Evolutionary conservation across 2,113 vertebrate genomes (phyloP).

Genomic region (Sorex fumeus): DNA sequence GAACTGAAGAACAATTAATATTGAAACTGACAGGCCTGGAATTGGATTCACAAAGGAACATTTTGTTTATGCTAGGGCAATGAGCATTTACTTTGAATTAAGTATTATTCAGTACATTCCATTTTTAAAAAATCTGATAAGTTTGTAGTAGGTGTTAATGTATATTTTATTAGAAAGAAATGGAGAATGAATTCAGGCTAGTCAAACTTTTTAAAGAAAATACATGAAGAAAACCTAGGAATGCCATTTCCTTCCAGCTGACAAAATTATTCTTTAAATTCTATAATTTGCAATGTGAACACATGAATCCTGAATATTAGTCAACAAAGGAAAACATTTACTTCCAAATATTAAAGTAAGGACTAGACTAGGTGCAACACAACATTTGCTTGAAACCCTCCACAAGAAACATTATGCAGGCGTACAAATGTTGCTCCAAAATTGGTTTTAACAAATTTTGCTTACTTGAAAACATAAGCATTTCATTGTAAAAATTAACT

Average conservation of each 20-base stretch:
- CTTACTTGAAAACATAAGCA: neutral
- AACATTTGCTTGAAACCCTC: neutral
- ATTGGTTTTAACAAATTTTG: slow-evolving; percentile 16
- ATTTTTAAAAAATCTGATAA: slow-evolving; percentile 7
- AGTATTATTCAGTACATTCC: neutral
- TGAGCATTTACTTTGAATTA: slow-evolving; percentile 20
- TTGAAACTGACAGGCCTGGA: slow-evolving; percentile 47
- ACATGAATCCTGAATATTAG: slow-evolving; percentile 7
- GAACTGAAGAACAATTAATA: slow-evolving; percentile 26
- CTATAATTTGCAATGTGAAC: slow-evolving; percentile 1
- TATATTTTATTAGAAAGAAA: slow-evolving; percentile 32
- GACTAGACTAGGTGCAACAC: neutral
- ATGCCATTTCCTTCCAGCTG: neutral
- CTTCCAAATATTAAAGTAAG: slow-evolving; percentile 12
- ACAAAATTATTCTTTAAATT: neutral
- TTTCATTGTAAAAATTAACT: neutral
- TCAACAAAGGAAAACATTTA: neutral
- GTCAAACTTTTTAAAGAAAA: neutral
- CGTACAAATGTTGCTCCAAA: neutral
- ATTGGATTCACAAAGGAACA: neutral
- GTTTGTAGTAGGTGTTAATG: neutral
- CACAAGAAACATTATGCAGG: neutral
- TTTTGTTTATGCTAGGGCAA: slow-evolving; percentile 36
- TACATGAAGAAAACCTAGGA: neutral
- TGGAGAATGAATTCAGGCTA: neutral